Conservation (phyloP, 2,113 vertebrate genomes). For the Clarias gariepinus region DNA sequence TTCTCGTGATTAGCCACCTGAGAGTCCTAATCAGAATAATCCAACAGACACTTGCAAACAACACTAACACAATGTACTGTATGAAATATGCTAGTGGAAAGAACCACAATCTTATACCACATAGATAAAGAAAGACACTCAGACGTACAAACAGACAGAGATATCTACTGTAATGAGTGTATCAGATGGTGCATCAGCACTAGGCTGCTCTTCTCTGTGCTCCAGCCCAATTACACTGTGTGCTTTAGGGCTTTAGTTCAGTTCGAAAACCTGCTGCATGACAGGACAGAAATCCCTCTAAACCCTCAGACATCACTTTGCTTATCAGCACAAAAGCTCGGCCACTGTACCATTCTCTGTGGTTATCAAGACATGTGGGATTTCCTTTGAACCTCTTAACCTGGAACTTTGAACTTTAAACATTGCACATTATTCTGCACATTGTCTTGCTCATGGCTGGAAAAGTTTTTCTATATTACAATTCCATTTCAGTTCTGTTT, state of each 20-base stretch:
- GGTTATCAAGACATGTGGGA: not conserved
- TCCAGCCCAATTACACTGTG: slow-evolving; percentile 20
- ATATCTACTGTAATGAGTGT: not conserved
- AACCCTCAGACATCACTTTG: slow-evolving; percentile 8
- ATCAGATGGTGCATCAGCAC: not conserved
- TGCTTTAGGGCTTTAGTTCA: slow-evolving; percentile 12
- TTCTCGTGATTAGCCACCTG: too few relatives aligned
- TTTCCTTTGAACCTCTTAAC: not conserved
- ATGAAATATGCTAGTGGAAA: too few relatives aligned
- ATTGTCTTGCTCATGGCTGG: too few relatives aligned
- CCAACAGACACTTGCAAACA: too few relatives aligned
- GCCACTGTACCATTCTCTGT: not conserved
- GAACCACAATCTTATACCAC: too few relatives aligned
- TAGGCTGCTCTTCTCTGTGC: not conserved
- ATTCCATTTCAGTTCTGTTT: too few relatives aligned
- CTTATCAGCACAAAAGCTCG: not conserved
- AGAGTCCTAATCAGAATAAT: too few relatives aligned
- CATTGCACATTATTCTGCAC: too few relatives aligned
- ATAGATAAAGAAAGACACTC: too few relatives aligned
- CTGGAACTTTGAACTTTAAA: too few relatives aligned
- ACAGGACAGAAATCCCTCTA: slow-evolving; percentile 11
- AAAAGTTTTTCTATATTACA: too few relatives aligned
- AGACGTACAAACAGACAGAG: not conserved
- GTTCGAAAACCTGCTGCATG: slow-evolving; percentile 14
- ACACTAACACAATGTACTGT: too few relatives aligned